Percentiles rank a stretch among this genome's conserved stretches.
Evolutionary conservation across 1,140 invertebrate species (phyloP).

Genomic region (Lysiphlebus fabarum): DNA sequence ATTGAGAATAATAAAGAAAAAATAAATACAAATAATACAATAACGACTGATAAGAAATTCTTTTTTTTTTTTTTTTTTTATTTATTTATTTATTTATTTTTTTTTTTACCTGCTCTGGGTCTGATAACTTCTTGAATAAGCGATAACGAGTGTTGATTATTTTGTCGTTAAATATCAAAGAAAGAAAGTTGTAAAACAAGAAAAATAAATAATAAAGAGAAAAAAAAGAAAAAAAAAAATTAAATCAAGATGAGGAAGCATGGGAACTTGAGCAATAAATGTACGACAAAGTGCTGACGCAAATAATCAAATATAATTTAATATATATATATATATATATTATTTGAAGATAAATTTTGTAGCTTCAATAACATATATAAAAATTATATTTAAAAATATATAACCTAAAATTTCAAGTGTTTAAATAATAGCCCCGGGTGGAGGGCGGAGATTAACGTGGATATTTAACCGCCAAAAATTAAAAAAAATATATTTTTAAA

Average conservation of each 20-base stretch:
- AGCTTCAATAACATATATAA: neutral
- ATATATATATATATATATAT: too few species aligned
- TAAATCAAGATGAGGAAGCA: conserved; percentile 29
- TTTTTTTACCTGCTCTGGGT: too few species aligned
- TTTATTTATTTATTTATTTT: too few species aligned
- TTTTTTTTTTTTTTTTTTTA: too few species aligned
- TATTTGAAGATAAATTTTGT: neutral
- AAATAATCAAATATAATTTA: neutral
- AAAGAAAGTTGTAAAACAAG: too few species aligned
- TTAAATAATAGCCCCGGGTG: conserved; percentile 19
- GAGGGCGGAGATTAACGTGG: conserved; percentile 21
- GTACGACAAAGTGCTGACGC: conserved; percentile 22
- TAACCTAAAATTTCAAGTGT: too few species aligned
- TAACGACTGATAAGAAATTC: too few species aligned
- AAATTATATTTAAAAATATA: too few species aligned
- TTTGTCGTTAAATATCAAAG: too few species aligned
- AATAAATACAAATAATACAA: too few species aligned
- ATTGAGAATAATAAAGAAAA: too few species aligned
- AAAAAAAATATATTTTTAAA: too few species aligned
- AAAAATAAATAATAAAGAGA: neutral
- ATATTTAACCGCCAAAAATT: conserved; percentile 25
- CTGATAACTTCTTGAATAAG: neutral
- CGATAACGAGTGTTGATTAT: conserved; percentile 4
- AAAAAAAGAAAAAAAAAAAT: neutral
- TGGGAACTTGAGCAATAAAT: conserved; percentile 18